phyloP scores from a whole-genome alignment of 2,888 invertebrate species.

The Apodemia zela region DNA sequence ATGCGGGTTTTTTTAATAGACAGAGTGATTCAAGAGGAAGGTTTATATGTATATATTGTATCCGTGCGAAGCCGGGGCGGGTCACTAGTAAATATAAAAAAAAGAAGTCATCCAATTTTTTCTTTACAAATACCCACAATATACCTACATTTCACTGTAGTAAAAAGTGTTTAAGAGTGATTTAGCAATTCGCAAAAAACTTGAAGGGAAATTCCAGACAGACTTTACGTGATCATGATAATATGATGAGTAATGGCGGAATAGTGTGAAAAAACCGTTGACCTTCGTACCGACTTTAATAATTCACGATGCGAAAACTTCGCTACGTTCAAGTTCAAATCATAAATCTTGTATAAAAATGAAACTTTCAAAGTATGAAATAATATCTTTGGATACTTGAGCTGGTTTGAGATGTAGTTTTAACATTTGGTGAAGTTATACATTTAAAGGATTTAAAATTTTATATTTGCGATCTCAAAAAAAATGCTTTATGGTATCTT shows the following conservation, averaged over 20 bases:
- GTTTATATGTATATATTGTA: no score
- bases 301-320: slow-evolving; percentile 15
- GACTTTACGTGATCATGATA: background rate
- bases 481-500: no score
- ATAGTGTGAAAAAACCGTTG: slow-evolving; percentile 14
- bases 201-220: background rate
- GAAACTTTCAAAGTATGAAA: slow-evolving; percentile 9
- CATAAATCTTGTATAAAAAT: slow-evolving; percentile 15
- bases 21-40: no score
- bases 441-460: no score
- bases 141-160: background rate
- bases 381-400: slow-evolving; percentile 7
- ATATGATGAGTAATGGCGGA: slow-evolving; percentile 5
- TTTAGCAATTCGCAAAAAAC: background rate
- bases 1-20: no score
- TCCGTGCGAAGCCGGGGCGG: no score
- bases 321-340: slow-evolving; percentile 8
- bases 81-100: no score
- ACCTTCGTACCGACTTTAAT: slow-evolving; percentile 10
- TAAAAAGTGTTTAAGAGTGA: background rate
- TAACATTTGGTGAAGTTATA: background rate
- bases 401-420: background rate
- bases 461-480: no score
- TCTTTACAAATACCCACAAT: background rate
- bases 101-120: no score